A percentile compares a stretch with the other conserved stretches of the same genome.
phyloP scores from a whole-genome alignment of 2,797 vertebrate genomes.

The Synaphobranchus kaupii region DNA sequence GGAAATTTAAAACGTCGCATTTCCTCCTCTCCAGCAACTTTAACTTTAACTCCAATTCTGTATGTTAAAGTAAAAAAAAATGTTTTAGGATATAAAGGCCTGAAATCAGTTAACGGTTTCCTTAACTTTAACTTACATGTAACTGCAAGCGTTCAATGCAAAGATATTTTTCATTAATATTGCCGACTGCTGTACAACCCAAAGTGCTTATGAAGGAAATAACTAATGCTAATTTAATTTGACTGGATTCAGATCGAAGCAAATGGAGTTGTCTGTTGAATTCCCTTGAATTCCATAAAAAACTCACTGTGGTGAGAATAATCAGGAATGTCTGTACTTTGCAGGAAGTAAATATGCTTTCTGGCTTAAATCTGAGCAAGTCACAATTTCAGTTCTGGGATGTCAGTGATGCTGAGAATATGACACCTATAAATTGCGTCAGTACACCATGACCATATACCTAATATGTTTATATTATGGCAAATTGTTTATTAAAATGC shows the following conservation, averaged over 20 bases:
- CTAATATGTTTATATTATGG: conserved; percentile 2
- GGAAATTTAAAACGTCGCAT: not conserved
- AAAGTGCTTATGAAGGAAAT: not conserved
- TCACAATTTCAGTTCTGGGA: too few species aligned
- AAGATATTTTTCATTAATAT: not conserved
- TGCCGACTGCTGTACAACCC: not conserved
- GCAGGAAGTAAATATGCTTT: too few species aligned
- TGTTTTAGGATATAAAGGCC: not conserved
- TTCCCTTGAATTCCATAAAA: not conserved
- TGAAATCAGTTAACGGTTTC: not conserved
- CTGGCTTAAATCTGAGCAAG: too few species aligned
- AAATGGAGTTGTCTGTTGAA: not conserved
- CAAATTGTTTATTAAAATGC: not conserved
- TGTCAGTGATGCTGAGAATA: not conserved
- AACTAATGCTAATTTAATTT: not conserved
- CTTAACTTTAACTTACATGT: not conserved
- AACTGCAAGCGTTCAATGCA: not conserved
- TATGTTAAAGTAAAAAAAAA: too few species aligned
- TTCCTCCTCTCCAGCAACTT: not conserved
- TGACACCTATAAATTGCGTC: not conserved
- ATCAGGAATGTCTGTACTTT: too few species aligned
- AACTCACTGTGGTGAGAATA: not conserved
- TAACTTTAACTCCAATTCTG: not conserved
- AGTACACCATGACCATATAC: not conserved
- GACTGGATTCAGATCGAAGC: not conserved